Evolutionary conservation across 2,888 invertebrate genomes (phyloP).

Genomic region (Ecdyonurus torrentis): DNA sequence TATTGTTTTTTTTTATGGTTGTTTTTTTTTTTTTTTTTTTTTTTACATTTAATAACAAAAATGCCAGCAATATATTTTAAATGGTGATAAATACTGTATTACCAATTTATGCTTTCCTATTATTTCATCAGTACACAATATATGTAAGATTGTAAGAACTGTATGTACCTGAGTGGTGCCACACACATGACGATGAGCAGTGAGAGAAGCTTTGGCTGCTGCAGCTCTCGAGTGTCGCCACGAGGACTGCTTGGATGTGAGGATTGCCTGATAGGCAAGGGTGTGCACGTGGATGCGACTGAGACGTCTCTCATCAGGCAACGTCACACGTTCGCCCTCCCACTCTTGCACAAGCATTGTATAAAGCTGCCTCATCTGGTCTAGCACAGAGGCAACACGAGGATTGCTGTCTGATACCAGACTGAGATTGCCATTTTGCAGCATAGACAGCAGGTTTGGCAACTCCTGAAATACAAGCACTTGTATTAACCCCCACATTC

Average conservation of each 20-base stretch:
- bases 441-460: constrained; percentile 52
- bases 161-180: constrained; percentile 40
- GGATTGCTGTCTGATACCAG: constrained; percentile 63
- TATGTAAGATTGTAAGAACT: too few species aligned
- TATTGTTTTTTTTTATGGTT: too few species aligned
- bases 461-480: constrained; percentile 34
- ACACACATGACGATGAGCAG: constrained; percentile 69
- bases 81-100: too few species aligned
- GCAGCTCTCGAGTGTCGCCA: constrained; percentile 69
- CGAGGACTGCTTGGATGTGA: constrained; percentile 45
- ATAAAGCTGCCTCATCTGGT: constrained; percentile 61
- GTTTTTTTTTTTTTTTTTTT: too few species aligned
- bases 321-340: constrained; percentile 26
- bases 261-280: constrained; percentile 69
- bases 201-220: constrained; percentile 66
- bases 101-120: too few species aligned
- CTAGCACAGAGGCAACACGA: constrained; percentile 58
- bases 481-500: neutral
- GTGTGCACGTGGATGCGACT: constrained; percentile 73
- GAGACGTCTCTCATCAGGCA: constrained; percentile 32
- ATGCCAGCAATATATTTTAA: too few species aligned
- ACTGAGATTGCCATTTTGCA: constrained; percentile 51
- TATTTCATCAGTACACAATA: too few species aligned
- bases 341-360: constrained; percentile 30
- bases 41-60: too few species aligned